Evolutionary conservation across 2,888 invertebrate species (phyloP), one percentile per base, ranked within the genome.

Genomic region (Yponomeuta plumbellus): DNA sequence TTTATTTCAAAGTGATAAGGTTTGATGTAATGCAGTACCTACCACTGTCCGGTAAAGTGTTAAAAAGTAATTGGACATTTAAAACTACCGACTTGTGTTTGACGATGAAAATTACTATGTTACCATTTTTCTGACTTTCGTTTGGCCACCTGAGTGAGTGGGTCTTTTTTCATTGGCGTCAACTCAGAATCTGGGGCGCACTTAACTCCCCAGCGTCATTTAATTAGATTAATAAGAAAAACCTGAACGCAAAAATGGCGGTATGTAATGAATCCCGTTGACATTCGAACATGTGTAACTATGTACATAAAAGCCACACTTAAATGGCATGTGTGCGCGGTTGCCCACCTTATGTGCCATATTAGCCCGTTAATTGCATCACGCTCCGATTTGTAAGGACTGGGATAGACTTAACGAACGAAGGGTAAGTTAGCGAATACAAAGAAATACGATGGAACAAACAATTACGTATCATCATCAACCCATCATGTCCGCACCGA

Each of bases 261-360:
- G 23, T 59, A 59, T 59, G 59, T 59, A 22, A 59, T 13, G 59
- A 21, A 59, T 23, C 59, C 59, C 59, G 59, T 21, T 23, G 22
- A 61, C 26, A 61, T 61, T 61, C 34, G n/a, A 26, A 4, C 23
- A 52, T 22, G 63, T 63, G 63, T 26, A 63, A 63, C 63, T 44
- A 63, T 63, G 63, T 44, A 40, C 20, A 63, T 63, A 63, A 63
- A 52, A 17, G 20, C 39, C 10, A 62, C 44, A 63, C 63, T 21
- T 63, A 63, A 44, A 63, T 11, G 63, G 63, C 20, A 20, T 62
- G 17, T 13, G 26, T 39, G 4, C 44, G 17, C 44, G 17, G 44
- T 52, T 52, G 44, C 4, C 44, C 17, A 62, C 62, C 23, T 26
- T 62, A 20, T 39, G n/a, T 10, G 34, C 62, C 62, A 26, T 62